Percentiles rank a stretch among this genome's conserved stretches.
These are phyloP conservation scores for Drosophila mulleri DNA, from an alignment of 2,888 invertebrate species.

Conservation along the genomic window DNA sequence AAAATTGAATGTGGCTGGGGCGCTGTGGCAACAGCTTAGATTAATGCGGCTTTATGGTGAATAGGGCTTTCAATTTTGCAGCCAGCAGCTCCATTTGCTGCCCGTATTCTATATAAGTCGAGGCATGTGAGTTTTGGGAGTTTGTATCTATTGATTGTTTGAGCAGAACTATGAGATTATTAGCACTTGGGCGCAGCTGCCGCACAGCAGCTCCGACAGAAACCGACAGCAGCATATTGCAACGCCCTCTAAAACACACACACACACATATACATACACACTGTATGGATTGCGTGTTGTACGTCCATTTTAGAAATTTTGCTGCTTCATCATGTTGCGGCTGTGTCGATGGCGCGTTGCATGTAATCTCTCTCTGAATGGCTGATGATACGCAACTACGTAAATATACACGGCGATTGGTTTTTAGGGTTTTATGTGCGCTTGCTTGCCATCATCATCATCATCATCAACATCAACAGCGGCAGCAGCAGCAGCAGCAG, in stretches of 20 bases:
- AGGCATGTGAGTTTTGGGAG: conserved; percentile 2
- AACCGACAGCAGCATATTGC: conserved; percentile 46
- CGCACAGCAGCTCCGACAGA: conserved; percentile 32
- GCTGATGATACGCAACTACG: conserved; percentile 60
- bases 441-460: conserved; percentile 41
- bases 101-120: conserved; percentile 10
- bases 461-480: conserved; percentile 22
- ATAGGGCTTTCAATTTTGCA: conserved; percentile 60
- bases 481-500: background rate
- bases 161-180: conserved; percentile 80
- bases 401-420: conserved; percentile 56
- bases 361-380: conserved; percentile 62
- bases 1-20: conserved; percentile 29
- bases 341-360: conserved; percentile 51
- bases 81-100: conserved; percentile 18
- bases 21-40: conserved; percentile 70
- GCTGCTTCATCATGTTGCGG: conserved; percentile 79
- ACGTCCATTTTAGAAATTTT: conserved; percentile 76
- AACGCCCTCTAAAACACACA: conserved; percentile 48
- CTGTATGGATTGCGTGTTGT: conserved; percentile 72
- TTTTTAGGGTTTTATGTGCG: conserved; percentile 67
- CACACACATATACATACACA: conserved; percentile 1
- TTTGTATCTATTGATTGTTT: conserved; percentile 69
- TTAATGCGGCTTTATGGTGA: conserved; percentile 61
- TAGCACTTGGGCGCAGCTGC: conserved; percentile 83